Evolutionary conservation across 92 coral and sea anemone genomes (phyloP).

Genomic region (Zoanthus solanderi): DNA sequence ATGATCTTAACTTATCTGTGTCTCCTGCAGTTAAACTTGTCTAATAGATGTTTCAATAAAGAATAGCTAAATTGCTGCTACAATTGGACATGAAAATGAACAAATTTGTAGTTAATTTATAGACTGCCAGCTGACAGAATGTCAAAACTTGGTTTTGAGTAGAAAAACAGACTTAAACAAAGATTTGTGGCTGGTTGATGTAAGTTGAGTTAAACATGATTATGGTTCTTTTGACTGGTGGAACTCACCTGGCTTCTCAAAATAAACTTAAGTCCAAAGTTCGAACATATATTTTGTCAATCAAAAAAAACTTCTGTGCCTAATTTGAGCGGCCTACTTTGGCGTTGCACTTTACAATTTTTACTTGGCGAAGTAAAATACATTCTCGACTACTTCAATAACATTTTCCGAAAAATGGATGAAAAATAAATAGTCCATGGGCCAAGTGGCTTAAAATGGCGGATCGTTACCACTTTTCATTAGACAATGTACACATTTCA

Average conservation of each 20-base stretch:
- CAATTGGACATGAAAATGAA: not conserved
- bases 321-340: no score
- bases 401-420: no score
- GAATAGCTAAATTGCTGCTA: not conserved
- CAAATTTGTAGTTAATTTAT: not conserved
- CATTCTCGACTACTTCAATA: no score
- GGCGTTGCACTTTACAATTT: no score
- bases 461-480: no score
- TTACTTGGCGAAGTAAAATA: no score
- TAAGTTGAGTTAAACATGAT: not conserved
- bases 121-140: not conserved
- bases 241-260: not conserved
- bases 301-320: no score
- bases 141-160: not conserved
- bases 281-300: no score
- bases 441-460: no score
- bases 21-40: not conserved
- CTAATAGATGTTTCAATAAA: not conserved
- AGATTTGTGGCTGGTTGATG: not conserved
- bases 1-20: not conserved
- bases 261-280: no score
- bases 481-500: no score
- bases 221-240: not conserved
- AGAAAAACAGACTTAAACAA: not conserved
- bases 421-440: no score